Percentiles rank a stretch among this genome's conserved stretches.
These are phyloP conservation scores for Papilio helenus DNA, from an alignment of 1,140 invertebrate genomes.

Conservation along the genomic window DNA sequence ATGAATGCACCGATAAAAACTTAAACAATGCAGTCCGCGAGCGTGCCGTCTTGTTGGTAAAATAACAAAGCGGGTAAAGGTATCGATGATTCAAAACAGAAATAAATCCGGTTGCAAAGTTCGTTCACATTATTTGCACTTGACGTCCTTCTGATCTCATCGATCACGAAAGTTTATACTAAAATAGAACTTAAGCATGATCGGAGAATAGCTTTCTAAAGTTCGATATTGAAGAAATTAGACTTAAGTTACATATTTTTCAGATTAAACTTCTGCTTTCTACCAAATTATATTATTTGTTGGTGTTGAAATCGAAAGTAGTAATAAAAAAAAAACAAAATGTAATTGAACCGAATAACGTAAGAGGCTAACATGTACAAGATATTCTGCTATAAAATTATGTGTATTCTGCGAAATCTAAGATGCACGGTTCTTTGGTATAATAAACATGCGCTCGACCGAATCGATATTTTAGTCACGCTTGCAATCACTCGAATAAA, in stretches of 20 bases:
- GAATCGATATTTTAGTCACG: constrained; percentile 23
- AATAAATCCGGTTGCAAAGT: constrained; percentile 24
- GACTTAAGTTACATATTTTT: neutral
- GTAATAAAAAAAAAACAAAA: no score
- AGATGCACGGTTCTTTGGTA: neutral
- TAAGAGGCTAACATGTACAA: neutral
- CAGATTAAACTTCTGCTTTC: neutral
- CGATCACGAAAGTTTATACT: neutral
- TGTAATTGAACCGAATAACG: no score
- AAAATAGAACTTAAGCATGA: constrained; percentile 20
- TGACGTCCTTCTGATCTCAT: constrained; percentile 18
- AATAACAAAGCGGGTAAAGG: constrained; percentile 27
- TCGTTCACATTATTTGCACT: constrained; percentile 28
- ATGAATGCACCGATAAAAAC: constrained; percentile 22
- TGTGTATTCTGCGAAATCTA: neutral
- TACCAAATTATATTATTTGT: neutral
- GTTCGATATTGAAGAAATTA: neutral
- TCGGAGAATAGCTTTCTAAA: neutral
- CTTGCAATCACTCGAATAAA: neutral
- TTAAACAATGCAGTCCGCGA: constrained; percentile 24
- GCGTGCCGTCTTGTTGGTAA: constrained; percentile 17
- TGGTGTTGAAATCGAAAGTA: no score
- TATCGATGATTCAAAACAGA: constrained; percentile 19
- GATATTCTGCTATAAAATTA: neutral
- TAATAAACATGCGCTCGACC: neutral